Evolutionary conservation across 2,888 invertebrate species (phyloP), one percentile per base, ranked within the genome.

Genomic region (Lycaena phlaeas): DNA sequence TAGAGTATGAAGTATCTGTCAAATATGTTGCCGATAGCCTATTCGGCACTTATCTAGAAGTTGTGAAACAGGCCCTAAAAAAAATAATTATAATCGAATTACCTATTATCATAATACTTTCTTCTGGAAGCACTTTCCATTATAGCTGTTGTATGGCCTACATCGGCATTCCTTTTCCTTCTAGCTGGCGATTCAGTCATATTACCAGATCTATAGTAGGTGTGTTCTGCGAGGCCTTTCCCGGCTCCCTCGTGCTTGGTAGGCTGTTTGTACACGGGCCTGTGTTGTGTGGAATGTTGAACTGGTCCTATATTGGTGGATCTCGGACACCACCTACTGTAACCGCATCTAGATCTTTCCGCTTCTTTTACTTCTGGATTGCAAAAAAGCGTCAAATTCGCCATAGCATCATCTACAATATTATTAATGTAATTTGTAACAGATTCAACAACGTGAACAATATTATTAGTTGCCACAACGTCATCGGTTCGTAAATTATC

Each of bases 381-480:
- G 25, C 79, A 79, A 45, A 79, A 75, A 0, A 45, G 47, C 0
- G 68, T 68, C 0, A 68, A 5, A 49, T 78, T 74, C 0, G 28
- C 17, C 0, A 57, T 9, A 0, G 73, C 69, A 1, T 53, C 47
- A 2, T 61, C 53, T 0, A 74, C 57, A 29, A 72, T 57, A 0
- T 43, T 47, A 38, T 57, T 53, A 0, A 64, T 54, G 15, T 66
- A 72, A 0, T 54, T 46, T 0, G 57, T 51, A 2, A 77, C 50
- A 0, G 55, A 29, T 45, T 63, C 55, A 0, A 70, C 42, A 0
- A 76, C 60, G 0, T 60, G 60, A 14, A 64, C 12, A 2, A 70
- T 45, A 14, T 29, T 45, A 14, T 29, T 25, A 3, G 6, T 11
- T 10, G 36, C 6, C n/a, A 38, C 4, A 9, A 9, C 10, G 2